Base-by-base conservation (phyloP, 2,797 vertebrate genomes). In the Rhinogobio ventralis region DNA sequence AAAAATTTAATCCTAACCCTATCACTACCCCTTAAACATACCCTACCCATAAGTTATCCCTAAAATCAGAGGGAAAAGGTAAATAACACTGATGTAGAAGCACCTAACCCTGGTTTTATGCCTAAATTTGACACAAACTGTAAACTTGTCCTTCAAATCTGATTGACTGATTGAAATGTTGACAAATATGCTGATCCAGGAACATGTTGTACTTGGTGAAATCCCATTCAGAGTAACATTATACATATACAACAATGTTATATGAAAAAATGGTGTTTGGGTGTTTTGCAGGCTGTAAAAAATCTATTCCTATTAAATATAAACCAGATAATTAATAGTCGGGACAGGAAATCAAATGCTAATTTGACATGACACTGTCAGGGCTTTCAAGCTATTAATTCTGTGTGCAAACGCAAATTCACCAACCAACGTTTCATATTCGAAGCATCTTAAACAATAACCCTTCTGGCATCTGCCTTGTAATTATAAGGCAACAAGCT, bases 401-500 rank as follows among this genome's bases (percentile, higher is more conserved):
- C 15, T 45, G 25, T 57, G 36, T 49, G 79, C 23, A 78, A 42
- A 4, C 25, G 33, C 2, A 7, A 36, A 82, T 74, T 83, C 33
- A 39, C 30, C 81, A 64, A 64, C 64, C 57, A 74, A 3, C 9
- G 9, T 5, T 64, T 73, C 25, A 17, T 46, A 3, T 23, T 20
- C 10, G 0, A 2, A 25, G 13, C 9, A 2, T 75, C 72, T 74
- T 28, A 28, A 83, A 53, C 60, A 42, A 64, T 51, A 23, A 75
- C 45, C 15, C 45, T 8, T 64, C 25, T 66, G 30, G 45, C 71
- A 51, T 36, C 45, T 15, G n/a, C 45, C 17, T 25, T 83, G 60
- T 83, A 75, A 83, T 83, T 83, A 53, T 74, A 51, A 66, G 13
- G 45, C 57, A 42, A 39, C 71, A 66, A 83, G 72, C 30, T 75